Evolutionary conservation across 2,113 vertebrate species (phyloP), one percentile per base, ranked within the genome.

Genomic region (Variabilichromis moorii): DNA sequence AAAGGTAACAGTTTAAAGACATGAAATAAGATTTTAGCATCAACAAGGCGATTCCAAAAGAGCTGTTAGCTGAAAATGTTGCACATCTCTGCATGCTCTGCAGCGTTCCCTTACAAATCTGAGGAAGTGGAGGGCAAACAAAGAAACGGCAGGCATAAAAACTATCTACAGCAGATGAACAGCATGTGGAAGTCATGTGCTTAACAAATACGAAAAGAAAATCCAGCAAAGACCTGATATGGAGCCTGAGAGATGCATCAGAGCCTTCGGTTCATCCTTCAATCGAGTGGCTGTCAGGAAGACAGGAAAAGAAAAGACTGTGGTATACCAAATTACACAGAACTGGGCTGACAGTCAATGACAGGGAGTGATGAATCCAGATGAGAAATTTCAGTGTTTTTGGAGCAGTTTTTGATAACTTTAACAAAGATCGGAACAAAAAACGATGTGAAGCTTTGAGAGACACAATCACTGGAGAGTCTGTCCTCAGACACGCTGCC

Each of bases 281-380:
- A 35, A 7, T 17, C 0, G 31, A 63, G 17, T 12, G 9, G 61
- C 61, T 66, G 61, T 66, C 9, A 35, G 31, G 16, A 12, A 63
- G 31, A 63, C 17, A 35, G 6, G 59, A 63, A 13, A 13, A 45
- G 42, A 4, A 66, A 35, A 66, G 31, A n/a, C 17, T 11, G 59
- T 19, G 59, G 59, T 35, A 12, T 11, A 11, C 0, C 10, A 66
- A 0, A 35, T n/a, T 12, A 37, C 28, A n/a, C 31, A 2, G 31
- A 66, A 37, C 10, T 1, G 10, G 61, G 11, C 4, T 66, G 61
- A 66, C 61, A 66, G 61, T 35, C 61, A 8, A n/a, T n/a, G 59
- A 0, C n/a, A 24, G 12, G 0, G 0, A 42, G 66, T 9, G 66
- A 24, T 16, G 66, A 0, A 42, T 24, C 37, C 7, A 9, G 24